Conservation (phyloP, 2,888 invertebrate genomes). For the Drosophila stalkeri region DNA sequence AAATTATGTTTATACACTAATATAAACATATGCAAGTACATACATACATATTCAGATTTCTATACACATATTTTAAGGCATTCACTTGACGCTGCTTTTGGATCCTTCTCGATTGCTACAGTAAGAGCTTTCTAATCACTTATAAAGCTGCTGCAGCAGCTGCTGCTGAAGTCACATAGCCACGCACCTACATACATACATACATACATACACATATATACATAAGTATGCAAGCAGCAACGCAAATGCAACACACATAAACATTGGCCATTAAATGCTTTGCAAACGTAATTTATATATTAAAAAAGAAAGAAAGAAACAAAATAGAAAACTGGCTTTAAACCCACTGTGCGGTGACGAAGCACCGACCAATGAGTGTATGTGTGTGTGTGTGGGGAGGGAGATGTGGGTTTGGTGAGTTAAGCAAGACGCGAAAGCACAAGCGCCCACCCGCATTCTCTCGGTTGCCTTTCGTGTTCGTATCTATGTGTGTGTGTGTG, state of each 20-base stretch:
- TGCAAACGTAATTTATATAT: slow-evolving; percentile 5
- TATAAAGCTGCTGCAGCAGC: slow-evolving; percentile 3
- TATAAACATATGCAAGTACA: background rate
- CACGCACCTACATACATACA: background rate
- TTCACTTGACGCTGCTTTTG: background rate
- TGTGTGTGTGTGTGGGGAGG: background rate
- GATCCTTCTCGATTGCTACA: background rate
- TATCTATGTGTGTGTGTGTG: slow-evolving; percentile 28
- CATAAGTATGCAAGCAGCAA: background rate
- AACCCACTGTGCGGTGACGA: slow-evolving; percentile 64
- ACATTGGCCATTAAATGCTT: background rate
- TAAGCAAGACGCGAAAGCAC: slow-evolving; percentile 46
- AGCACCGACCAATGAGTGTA: slow-evolving; percentile 17
- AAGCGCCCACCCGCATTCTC: slow-evolving; percentile 29
- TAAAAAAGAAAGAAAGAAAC: background rate
- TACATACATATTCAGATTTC: background rate
- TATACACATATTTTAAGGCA: background rate
- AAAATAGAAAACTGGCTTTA: slow-evolving; percentile 8
- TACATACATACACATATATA: background rate
- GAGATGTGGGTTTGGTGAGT: slow-evolving; percentile 31
- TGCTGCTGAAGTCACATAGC: slow-evolving; percentile 1
- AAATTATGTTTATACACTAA: too few species aligned
- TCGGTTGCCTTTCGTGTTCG: slow-evolving; percentile 11
- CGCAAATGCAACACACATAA: background rate
- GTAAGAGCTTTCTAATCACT: slow-evolving; percentile 7